phyloP scores from a whole-genome alignment of 2,797 vertebrate species.

The Myoxocephalus aenaeus region DNA sequence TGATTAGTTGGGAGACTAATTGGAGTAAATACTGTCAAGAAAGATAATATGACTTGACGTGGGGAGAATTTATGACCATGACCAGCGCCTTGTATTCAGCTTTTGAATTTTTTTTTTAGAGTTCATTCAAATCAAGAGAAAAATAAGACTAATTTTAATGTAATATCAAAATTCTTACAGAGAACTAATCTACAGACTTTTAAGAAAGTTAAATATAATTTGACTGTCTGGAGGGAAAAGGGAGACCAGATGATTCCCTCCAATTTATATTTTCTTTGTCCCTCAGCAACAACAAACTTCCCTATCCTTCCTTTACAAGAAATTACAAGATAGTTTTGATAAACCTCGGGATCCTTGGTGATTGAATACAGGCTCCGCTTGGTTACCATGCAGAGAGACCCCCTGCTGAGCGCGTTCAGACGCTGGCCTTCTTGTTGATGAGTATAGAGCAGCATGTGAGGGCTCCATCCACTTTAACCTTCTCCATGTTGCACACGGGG shows the following conservation, averaged over 20 bases:
- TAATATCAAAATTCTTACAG: background rate
- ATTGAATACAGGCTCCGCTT: constrained; percentile 6
- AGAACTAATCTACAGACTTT: constrained; percentile 7
- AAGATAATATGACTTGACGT: background rate
- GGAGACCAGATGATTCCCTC: background rate
- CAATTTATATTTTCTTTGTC: background rate
- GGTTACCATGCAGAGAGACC: constrained; percentile 30
- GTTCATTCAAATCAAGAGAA: constrained; percentile 1
- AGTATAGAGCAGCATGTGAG: constrained; percentile 94
- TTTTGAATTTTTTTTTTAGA: constrained; percentile 17
- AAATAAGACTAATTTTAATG: background rate
- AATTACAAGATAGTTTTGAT: constrained; percentile 19
- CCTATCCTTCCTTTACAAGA: background rate
- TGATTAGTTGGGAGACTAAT: background rate
- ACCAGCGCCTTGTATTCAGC: background rate
- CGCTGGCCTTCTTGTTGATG: constrained; percentile 90
- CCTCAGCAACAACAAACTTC: constrained; percentile 23
- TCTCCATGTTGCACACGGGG: constrained; percentile 88
- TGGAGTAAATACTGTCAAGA: constrained; percentile 10
- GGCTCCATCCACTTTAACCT: constrained; percentile 90
- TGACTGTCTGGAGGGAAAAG: background rate
- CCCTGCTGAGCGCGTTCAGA: constrained; percentile 71
- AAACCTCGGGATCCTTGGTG: constrained; percentile 29
- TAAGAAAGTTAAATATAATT: constrained; percentile 9
- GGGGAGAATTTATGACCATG: background rate